Evolutionary conservation across 2,797 vertebrate species (phyloP), one percentile per base, ranked within the genome.

Genomic region (Ambastaia sidthimunki): DNA sequence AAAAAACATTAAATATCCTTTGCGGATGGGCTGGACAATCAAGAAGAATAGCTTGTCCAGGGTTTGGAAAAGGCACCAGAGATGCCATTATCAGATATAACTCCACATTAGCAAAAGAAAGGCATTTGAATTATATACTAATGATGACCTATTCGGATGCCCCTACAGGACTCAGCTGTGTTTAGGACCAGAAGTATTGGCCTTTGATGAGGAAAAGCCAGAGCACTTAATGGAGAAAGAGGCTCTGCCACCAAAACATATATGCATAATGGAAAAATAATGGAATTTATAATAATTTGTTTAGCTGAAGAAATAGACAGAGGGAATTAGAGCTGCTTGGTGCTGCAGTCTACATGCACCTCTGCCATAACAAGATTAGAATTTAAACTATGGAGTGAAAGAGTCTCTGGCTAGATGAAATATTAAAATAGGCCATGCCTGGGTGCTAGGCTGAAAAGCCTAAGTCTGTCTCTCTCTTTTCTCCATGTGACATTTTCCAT

Each of bases 231-330:
- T 85, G 77, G 68, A 84, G 85, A 83, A 85, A 83, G 84, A 79
- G 75, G 74, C 82, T 80, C 87, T 78, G 88, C 80, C 83, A 84
- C 84, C 83, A 90, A 92, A 91, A 90, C 91, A 93, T 91, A 91
- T 87, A 94, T 93, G 91, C 92, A 94, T 94, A 93, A 93, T 93
- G 91, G 91, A 89, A 88, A 90, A 92, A 93, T 93, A 93, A 94
- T 94, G 91, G 88, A 90, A 93, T 93, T 90, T 91, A 90, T 90
- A 91, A 93, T 94, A 91, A 93, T 93, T 93, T 92, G 91, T 92
- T 92, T 93, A 91, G 90, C 87, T 86, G 84, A 47, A 79, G 68
- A 86, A 78, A 86, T 80, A 86, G 82, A 87, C 83, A 85, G 83
- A 83, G 82, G 82, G 80, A 85, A 85, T 87, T 86, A 80, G 85